Evolutionary conservation across 92 coral and sea anemone species (phyloP).

Genomic region (Porites rus): DNA sequence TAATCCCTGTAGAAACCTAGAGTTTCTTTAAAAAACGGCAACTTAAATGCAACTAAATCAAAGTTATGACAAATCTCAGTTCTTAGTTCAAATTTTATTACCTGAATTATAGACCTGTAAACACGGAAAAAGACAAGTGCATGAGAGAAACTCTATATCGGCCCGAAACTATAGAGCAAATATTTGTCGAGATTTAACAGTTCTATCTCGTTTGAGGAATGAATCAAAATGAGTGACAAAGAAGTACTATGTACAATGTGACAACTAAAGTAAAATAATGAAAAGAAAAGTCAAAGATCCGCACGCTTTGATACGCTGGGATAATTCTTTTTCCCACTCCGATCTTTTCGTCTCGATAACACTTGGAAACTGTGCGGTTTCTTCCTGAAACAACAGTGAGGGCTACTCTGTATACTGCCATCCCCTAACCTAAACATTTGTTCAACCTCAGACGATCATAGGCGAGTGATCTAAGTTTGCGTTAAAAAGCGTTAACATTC

Average conservation of each 20-base stretch:
- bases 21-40: too few species aligned
- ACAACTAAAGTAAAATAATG: neutral
- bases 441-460: neutral
- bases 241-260: neutral
- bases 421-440: neutral
- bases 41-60: neutral
- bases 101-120: neutral
- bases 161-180: neutral
- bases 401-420: neutral
- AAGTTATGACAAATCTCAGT: neutral
- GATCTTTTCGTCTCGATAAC: neutral
- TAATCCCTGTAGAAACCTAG: too few species aligned
- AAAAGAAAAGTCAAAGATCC: neutral
- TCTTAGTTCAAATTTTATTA: neutral
- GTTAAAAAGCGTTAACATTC: neutral
- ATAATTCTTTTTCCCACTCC: neutral
- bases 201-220: neutral
- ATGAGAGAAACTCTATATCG: neutral
- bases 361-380: neutral
- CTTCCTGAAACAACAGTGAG: constrained; percentile 2
- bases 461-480: neutral
- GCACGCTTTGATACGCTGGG: neutral
- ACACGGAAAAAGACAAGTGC: neutral
- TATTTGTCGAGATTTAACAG: neutral
- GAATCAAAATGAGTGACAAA: neutral